These are phyloP conservation scores for Anthonomus grandis DNA, from an alignment of 1,140 invertebrate species.

Conservation along the genomic window DNA sequence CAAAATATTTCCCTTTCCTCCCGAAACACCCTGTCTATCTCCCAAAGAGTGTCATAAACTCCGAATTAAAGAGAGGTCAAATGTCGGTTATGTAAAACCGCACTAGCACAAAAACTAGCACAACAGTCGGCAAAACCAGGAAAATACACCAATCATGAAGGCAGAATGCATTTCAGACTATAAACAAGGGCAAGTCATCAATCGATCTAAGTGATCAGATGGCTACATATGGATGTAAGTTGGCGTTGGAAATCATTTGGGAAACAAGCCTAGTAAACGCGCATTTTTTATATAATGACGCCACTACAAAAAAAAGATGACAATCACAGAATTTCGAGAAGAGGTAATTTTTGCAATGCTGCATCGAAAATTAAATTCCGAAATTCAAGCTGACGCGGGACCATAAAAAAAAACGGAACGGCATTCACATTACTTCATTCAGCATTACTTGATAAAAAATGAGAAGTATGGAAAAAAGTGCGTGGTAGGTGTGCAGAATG, in stretches of 20 bases:
- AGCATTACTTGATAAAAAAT: not conserved
- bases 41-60: too few relatives aligned
- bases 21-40: too few relatives aligned
- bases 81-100: too few relatives aligned
- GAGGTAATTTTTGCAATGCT: not conserved
- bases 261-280: not conserved
- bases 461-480: not conserved
- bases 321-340: not conserved
- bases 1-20: too few relatives aligned
- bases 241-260: not conserved
- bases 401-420: too few relatives aligned
- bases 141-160: not conserved
- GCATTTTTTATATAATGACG: not conserved
- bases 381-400: too few relatives aligned
- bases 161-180: too few relatives aligned
- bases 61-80: too few relatives aligned
- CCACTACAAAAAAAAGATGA: not conserved
- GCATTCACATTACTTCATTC: too few relatives aligned
- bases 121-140: not conserved
- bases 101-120: too few relatives aligned
- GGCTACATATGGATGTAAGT: not conserved
- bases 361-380: not conserved
- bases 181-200: too few relatives aligned
- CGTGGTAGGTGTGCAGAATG: not conserved
- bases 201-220: too few relatives aligned